Base-by-base conservation (phyloP, 2,888 invertebrate species). In the Tenthredo distinguenda region DNA sequence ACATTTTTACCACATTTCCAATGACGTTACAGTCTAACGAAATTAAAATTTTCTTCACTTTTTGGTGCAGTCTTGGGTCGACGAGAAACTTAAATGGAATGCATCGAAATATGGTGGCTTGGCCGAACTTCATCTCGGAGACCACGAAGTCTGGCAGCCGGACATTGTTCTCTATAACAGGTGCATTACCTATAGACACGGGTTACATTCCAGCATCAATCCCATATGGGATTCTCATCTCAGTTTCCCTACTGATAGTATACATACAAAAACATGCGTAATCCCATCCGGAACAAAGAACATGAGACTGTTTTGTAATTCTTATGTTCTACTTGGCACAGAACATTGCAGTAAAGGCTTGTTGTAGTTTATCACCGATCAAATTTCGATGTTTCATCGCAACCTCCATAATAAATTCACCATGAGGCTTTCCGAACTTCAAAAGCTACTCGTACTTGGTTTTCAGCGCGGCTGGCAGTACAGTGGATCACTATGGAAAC, bases 141-240 rank as follows among this genome's bases (percentile, higher is more conserved):
- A 96, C 86, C 96, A 96, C 92, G 96, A 97, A 91, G 94, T 97
- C 88, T 98, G 98, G 97, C 95, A 95, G 92, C 98, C 97, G 4
- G 97, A 97, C 92, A 94, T 97, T 86, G 95, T 95, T 87, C 94
- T 97, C 18, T 96, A 96, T 88, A 97, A 97, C 93, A 95, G 96
- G 93, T 96, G 5, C 26, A 55, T 58, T 37, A 34, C 7, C 50
- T 18, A 47, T 47, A 12, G 1, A 9, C 15, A 34, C 43, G 26
- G 6, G 15, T 43, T 43, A 47, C 74, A 31, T 2, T 21, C 3
- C 15, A 18, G 40, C 21, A 4, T 9, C 5, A 43, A 21, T 82
- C 12, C 5, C 15, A 9, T n/a, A 55, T 55, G n/a, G n/a, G 6
- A 55, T 55, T n/a, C n/a, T 55, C 55, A 55, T 55, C n/a, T n/a